Evolutionary conservation across 2,797 vertebrate genomes (phyloP).

Genomic region (Pangasius macronema): DNA sequence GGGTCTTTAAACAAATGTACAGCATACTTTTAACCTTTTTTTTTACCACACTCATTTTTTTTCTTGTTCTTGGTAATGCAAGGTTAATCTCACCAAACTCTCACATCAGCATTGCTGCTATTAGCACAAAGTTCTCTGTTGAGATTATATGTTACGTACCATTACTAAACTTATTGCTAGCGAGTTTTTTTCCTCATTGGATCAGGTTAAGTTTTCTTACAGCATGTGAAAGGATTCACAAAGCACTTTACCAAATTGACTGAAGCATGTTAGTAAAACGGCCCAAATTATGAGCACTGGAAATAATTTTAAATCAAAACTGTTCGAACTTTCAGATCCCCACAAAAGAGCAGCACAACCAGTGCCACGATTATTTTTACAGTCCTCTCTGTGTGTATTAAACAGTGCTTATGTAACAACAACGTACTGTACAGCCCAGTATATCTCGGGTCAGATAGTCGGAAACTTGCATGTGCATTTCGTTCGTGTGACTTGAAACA

Average conservation of each 20-base stretch:
- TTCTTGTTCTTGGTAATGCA: slow-evolving; percentile 14
- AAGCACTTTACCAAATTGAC: slow-evolving; percentile 18
- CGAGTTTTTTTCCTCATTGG: background rate
- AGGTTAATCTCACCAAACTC: background rate
- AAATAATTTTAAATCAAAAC: background rate
- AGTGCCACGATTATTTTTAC: background rate
- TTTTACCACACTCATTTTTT: slow-evolving; percentile 30
- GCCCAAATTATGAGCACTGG: background rate
- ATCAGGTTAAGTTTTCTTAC: background rate
- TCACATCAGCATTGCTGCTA: slow-evolving; percentile 2
- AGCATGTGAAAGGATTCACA: background rate
- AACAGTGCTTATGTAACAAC: slow-evolving; percentile 27
- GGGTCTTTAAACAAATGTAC: slow-evolving; percentile 59
- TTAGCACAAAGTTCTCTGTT: background rate
- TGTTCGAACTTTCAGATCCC: background rate
- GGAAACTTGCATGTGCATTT: slow-evolving; percentile 74
- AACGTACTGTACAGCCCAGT: slow-evolving; percentile 45
- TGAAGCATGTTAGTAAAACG: background rate
- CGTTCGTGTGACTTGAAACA: slow-evolving; percentile 54
- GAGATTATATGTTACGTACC: background rate
- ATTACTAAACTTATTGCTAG: background rate
- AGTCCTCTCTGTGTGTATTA: background rate
- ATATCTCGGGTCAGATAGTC: slow-evolving; percentile 53
- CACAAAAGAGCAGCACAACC: background rate
- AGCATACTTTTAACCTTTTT: slow-evolving; percentile 41